A percentile compares a stretch with the other conserved stretches of the same genome.
Evolutionary conservation across 2,888 invertebrate species (phyloP).

Genomic region (Diogma glabrata): DNA sequence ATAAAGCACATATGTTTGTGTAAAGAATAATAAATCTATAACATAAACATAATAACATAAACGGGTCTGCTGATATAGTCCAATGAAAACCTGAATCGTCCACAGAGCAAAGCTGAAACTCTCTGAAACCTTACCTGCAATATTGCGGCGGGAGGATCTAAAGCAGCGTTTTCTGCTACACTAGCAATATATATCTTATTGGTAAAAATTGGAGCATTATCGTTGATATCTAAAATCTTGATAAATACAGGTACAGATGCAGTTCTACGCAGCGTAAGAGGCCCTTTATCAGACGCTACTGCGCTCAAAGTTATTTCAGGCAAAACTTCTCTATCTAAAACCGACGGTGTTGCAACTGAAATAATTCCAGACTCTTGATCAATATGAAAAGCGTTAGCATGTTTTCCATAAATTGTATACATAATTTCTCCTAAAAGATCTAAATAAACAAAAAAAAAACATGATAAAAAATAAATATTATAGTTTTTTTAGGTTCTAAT

Average conservation of each 20-base stretch:
- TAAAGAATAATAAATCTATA: too few relatives aligned
- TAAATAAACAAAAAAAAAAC: constrained; percentile 21
- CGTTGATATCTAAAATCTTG: constrained; percentile 74
- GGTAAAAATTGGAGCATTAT: constrained; percentile 73
- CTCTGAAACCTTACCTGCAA: constrained; percentile 45
- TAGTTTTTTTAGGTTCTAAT: background rate
- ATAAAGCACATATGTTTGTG: too few relatives aligned
- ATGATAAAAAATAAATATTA: background rate
- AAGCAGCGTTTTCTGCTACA: constrained; percentile 70
- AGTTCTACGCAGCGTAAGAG: constrained; percentile 51
- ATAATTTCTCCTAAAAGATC: constrained; percentile 63
- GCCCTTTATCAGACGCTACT: constrained; percentile 70
- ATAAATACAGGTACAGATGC: constrained; percentile 69
- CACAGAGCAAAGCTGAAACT: background rate
- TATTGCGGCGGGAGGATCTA: constrained; percentile 71
- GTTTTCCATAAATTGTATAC: constrained; percentile 66
- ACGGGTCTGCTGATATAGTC: background rate
- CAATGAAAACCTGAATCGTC: too few relatives aligned
- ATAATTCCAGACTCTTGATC: constrained; percentile 62
- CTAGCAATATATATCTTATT: constrained; percentile 65
- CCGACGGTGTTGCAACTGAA: constrained; percentile 55
- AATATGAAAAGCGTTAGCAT: constrained; percentile 60
- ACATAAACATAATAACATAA: background rate
- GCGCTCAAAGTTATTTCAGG: constrained; percentile 63
- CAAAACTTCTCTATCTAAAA: constrained; percentile 66